Evolutionary conservation across 1,140 invertebrate species (phyloP).

Genomic region (Neuroterus valhalla): DNA sequence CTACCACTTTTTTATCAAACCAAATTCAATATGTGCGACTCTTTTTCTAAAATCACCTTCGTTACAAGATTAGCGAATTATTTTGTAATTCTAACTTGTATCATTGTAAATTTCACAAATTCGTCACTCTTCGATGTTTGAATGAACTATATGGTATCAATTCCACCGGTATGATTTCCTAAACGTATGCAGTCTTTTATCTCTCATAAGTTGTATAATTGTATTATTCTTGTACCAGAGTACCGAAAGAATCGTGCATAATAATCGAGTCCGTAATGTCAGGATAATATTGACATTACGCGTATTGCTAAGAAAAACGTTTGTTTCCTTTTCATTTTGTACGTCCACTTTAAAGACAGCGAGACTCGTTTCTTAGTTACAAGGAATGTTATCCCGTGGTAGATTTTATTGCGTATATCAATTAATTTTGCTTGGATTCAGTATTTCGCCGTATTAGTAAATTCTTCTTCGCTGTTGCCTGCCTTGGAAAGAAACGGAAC

Average conservation of each 20-base stretch:
- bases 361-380: too few species aligned
- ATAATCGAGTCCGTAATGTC: conserved; percentile 36
- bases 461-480: too few species aligned
- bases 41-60: background rate
- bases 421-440: too few species aligned
- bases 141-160: background rate
- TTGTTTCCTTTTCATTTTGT: background rate
- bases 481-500: conserved; percentile 22
- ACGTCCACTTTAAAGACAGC: background rate
- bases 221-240: conserved; percentile 40
- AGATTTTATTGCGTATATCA: too few species aligned
- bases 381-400: too few species aligned
- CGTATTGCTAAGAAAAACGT: conserved; percentile 11
- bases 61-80: conserved; percentile 32
- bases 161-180: background rate
- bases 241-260: conserved; percentile 42
- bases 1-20: conserved; percentile 1
- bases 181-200: background rate
- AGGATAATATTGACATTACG: conserved; percentile 23
- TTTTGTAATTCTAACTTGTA: conserved; percentile 1
- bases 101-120: background rate
- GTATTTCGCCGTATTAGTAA: too few species aligned
- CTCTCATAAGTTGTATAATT: conserved; percentile 34
- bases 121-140: too few species aligned
- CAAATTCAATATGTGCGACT: conserved; percentile 16